Percentiles rank a stretch among this genome's conserved stretches.
These are phyloP conservation scores for Meloidogyne chitwoodi DNA, from an alignment of 1,140 invertebrate species.

Conservation along the genomic window DNA sequence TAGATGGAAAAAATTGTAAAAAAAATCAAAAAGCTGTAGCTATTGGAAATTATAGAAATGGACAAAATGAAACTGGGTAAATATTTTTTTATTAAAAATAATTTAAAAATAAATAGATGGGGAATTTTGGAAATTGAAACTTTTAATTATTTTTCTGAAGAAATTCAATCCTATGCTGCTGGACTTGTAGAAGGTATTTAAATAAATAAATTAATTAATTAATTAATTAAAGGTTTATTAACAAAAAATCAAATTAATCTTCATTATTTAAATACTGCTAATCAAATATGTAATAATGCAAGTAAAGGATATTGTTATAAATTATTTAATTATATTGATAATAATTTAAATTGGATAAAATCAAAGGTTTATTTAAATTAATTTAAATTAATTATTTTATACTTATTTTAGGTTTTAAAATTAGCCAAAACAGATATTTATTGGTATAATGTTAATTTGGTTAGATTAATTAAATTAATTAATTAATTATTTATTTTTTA, in stretches of 20 bases:
- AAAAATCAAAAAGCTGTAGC: constrained; percentile 35
- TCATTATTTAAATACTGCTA: constrained; percentile 52
- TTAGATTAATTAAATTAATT: background rate
- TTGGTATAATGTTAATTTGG: background rate
- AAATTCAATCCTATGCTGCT: constrained; percentile 57
- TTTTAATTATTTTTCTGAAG: constrained; percentile 40
- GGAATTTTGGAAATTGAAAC: constrained; percentile 57
- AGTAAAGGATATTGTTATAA: constrained; percentile 43
- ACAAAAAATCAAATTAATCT: constrained; percentile 57
- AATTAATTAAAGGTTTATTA: constrained; percentile 33
- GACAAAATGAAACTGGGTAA: constrained; percentile 52
- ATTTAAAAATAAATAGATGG: constrained; percentile 42
- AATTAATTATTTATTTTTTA: background rate
- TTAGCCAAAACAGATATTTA: background rate
- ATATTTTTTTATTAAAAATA: background rate
- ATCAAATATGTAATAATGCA: constrained; percentile 36
- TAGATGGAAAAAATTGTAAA: background rate
- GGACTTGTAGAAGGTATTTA: constrained; percentile 52
- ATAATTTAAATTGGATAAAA: background rate
- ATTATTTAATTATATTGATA: background rate
- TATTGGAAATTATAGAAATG: constrained; percentile 49
- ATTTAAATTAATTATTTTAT: background rate
- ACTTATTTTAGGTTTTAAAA: background rate
- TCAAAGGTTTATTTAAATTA: background rate
- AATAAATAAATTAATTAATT: background rate